phyloP scores from a whole-genome alignment of 2,113 vertebrate species.

The Callopanchax toddi region DNA sequence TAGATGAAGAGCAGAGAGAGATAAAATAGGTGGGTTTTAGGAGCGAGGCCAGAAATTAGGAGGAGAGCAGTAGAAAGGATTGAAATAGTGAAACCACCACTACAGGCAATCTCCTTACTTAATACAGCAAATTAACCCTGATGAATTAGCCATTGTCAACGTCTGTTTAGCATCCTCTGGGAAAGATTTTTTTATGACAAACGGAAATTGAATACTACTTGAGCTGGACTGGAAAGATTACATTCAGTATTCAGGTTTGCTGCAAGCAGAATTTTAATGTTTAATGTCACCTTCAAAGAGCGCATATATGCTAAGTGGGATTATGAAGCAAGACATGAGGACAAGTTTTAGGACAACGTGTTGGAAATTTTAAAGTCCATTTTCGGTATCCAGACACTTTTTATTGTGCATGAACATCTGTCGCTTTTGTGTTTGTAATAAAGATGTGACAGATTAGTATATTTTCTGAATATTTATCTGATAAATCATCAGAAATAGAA shows the following conservation, averaged over 20 bases:
- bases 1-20: background rate
- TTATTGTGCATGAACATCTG: background rate
- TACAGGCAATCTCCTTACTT: conserved; percentile 25
- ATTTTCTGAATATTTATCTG: no score
- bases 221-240: conserved; percentile 23
- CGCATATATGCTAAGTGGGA: background rate
- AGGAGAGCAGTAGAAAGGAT: conserved; percentile 13
- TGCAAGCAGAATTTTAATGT: conserved; percentile 15
- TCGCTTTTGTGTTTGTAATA: background rate
- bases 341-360: background rate
- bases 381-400: background rate
- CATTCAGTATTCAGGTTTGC: conserved; percentile 8
- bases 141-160: conserved; percentile 57
- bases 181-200: conserved; percentile 23
- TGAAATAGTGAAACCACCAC: conserved; percentile 25
- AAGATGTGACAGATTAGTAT: background rate
- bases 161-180: conserved; percentile 27
- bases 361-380: background rate
- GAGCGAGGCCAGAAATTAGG: background rate
- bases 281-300: conserved; percentile 22
- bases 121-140: conserved; percentile 52
- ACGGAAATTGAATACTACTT: conserved; percentile 19
- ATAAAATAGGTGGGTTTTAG: background rate
- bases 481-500: background rate
- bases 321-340: background rate